Evolutionary conservation across 2,888 invertebrate species (phyloP).

Genomic region (Petrophora chlorosata): DNA sequence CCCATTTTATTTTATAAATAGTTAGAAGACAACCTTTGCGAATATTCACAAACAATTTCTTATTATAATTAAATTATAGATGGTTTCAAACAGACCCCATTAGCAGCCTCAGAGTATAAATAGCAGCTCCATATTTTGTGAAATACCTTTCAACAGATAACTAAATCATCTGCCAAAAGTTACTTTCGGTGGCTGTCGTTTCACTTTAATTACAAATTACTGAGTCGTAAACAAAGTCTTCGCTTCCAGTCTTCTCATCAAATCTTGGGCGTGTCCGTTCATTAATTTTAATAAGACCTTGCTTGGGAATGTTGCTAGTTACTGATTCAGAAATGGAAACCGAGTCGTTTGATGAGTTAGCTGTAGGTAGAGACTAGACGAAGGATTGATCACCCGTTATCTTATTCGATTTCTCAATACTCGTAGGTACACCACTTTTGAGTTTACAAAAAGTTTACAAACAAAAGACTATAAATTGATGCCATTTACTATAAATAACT

Average conservation of each 20-base stretch:
- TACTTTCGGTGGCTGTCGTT: slow-evolving; percentile 31
- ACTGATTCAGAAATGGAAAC: slow-evolving; percentile 15
- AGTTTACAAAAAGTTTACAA: too few relatives aligned
- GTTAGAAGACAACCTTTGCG: too few relatives aligned
- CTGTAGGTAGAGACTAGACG: too few relatives aligned
- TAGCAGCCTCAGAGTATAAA: slow-evolving; percentile 20
- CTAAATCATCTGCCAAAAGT: slow-evolving; percentile 30
- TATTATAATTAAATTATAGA: slow-evolving; percentile 15
- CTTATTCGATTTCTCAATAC: too few relatives aligned
- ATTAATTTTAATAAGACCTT: slow-evolving; percentile 49
- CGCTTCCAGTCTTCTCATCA: slow-evolving; percentile 37
- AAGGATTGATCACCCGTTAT: too few relatives aligned
- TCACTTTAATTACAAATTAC: slow-evolving; percentile 39
- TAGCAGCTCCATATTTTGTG: slow-evolving; percentile 20
- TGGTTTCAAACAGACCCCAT: slow-evolving; percentile 11
- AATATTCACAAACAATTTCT: slow-evolving; percentile 10
- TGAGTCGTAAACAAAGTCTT: slow-evolving; percentile 41
- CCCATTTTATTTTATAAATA: too few relatives aligned
- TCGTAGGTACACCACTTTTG: too few relatives aligned
- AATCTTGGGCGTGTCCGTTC: slow-evolving; percentile 38
- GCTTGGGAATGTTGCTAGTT: slow-evolving; percentile 2
- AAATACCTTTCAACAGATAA: slow-evolving; percentile 21
- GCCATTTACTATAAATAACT: too few relatives aligned
- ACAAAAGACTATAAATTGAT: too few relatives aligned
- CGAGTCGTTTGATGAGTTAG: too few relatives aligned